A percentile compares a stretch with the other conserved stretches of the same genome.
These are phyloP conservation scores for Peromyscus nudipes DNA, from an alignment of 2,797 vertebrate species.

Conservation along the genomic window DNA sequence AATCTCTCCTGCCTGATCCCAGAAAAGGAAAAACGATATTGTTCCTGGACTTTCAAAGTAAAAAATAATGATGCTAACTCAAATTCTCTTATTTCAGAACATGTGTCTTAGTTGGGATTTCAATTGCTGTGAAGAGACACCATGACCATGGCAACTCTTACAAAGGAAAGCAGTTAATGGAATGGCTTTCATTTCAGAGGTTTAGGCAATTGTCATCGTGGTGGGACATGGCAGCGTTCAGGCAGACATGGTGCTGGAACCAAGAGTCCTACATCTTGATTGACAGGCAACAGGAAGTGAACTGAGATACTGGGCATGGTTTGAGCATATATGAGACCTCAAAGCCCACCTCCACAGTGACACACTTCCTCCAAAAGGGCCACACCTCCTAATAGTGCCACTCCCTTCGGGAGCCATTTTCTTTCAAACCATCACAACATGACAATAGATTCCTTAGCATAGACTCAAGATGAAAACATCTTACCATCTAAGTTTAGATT, in stretches of 20 bases:
- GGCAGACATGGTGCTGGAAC: no score
- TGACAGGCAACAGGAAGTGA: no score
- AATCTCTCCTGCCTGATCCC: slow-evolving; percentile 51
- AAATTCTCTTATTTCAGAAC: slow-evolving; percentile 55
- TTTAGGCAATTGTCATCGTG: no score
- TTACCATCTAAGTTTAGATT: not conserved
- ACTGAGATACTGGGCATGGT: no score
- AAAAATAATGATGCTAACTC: slow-evolving; percentile 47
- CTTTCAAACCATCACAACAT: not conserved
- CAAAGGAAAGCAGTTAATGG: no score
- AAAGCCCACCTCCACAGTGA: not conserved
- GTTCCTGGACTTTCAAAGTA: slow-evolving; percentile 64
- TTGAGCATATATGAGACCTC: no score
- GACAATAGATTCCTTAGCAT: slow-evolving; percentile 54
- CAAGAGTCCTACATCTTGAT: no score
- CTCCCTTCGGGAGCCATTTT: not conserved
- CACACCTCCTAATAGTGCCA: not conserved
- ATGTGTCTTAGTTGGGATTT: no score
- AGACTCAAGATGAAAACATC: slow-evolving; percentile 62
- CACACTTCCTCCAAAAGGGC: not conserved
- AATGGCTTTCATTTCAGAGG: no score
- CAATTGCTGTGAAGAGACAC: no score
- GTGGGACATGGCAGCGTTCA: no score
- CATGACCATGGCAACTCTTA: no score
- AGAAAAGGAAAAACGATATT: slow-evolving; percentile 59